Conservation (phyloP, 2,113 vertebrate genomes). For the Urocitellus parryii region DNA sequence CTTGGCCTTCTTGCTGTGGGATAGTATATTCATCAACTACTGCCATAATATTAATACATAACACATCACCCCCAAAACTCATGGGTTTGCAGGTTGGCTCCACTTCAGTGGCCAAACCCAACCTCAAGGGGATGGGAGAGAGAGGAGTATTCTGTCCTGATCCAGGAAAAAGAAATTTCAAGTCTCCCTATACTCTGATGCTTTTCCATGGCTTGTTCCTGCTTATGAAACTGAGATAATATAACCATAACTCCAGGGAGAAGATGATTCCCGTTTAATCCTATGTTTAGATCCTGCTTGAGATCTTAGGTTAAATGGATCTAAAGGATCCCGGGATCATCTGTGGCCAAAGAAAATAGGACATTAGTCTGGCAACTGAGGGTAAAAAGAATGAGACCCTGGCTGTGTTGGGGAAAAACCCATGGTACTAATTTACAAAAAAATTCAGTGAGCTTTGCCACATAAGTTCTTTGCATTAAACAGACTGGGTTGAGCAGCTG, state of each 20-base stretch:
- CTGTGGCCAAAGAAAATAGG: background rate
- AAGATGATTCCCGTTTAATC: slow-evolving; percentile 6
- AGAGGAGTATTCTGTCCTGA: background rate
- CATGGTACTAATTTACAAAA: background rate
- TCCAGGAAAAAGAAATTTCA: background rate
- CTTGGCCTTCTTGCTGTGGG: background rate
- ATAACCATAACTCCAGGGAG: background rate
- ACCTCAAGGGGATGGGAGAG: background rate
- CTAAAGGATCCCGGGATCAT: background rate
- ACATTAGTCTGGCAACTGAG: background rate
- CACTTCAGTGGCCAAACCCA: background rate
- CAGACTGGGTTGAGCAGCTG: background rate
- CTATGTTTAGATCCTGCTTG: background rate
- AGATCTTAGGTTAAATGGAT: slow-evolving; percentile 15
- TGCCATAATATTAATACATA: background rate
- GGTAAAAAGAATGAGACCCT: background rate
- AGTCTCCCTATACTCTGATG: background rate
- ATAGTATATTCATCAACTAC: background rate
- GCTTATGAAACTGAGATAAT: slow-evolving; percentile 6
- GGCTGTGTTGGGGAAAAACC: background rate
- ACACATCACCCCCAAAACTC: background rate
- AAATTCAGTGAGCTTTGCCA: background rate
- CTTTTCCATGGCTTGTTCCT: background rate
- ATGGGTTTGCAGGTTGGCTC: background rate
- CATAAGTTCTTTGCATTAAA: slow-evolving; percentile 11